Evolutionary conservation across 2,888 invertebrate genomes (phyloP).

Genomic region (Cephus rjabovi): DNA sequence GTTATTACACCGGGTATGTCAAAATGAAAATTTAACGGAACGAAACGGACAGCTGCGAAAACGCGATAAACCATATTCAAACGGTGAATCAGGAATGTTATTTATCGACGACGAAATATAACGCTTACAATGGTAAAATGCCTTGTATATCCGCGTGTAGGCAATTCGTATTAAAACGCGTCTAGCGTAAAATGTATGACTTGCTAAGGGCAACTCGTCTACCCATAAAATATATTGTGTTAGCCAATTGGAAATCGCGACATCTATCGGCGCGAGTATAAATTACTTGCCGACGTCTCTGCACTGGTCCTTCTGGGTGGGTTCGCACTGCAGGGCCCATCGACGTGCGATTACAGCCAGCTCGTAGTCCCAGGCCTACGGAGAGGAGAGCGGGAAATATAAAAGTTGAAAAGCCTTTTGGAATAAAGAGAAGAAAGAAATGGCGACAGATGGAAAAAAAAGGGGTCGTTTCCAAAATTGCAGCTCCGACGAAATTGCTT

Average conservation of each 20-base stretch:
- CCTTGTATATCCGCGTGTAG: neutral
- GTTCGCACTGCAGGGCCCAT: conserved; percentile 67
- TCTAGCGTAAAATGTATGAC: neutral
- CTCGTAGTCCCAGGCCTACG: conserved; percentile 64
- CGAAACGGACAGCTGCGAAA: neutral
- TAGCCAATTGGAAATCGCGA: neutral
- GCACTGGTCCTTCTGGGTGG: conserved; percentile 63
- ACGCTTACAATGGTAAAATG: neutral
- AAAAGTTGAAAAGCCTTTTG: conserved; percentile 1
- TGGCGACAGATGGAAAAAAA: conserved; percentile 13
- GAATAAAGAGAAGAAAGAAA: conserved; percentile 10
- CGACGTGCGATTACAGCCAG: conserved; percentile 62
- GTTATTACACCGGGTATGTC: neutral
- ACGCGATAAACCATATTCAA: neutral
- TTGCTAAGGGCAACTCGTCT: neutral
- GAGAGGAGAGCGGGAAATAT: conserved; percentile 9
- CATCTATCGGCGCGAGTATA: neutral
- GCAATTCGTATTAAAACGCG: neutral
- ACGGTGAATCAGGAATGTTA: neutral
- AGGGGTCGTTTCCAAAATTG: conserved; percentile 22
- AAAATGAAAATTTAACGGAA: neutral
- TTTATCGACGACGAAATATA: neutral
- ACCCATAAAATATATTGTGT: neutral
- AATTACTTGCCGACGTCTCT: conserved; percentile 62
- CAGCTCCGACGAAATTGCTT: conserved; percentile 21